These are phyloP conservation scores for Archilochus colubris DNA, from an alignment of 2,113 vertebrate genomes.

Conservation along the genomic window DNA sequence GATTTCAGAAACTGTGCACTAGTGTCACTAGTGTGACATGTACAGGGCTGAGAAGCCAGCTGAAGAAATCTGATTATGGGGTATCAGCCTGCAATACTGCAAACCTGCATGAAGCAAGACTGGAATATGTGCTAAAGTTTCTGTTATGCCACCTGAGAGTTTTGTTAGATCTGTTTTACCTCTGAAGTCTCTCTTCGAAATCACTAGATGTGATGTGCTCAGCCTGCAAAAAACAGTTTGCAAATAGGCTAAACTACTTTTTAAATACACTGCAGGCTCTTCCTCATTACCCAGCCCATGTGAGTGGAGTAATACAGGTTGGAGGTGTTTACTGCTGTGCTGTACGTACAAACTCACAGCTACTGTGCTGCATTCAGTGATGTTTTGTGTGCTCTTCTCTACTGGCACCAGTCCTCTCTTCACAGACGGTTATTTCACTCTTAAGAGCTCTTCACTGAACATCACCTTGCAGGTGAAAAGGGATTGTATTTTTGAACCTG, in stretches of 20 bases:
- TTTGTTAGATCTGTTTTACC: neutral
- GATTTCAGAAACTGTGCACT: neutral
- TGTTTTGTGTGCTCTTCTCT: neutral
- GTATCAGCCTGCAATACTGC: neutral
- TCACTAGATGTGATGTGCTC: fast-evolving
- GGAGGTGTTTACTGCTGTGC: slow-evolving; percentile 36
- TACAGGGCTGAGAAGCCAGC: neutral
- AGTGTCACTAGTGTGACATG: neutral
- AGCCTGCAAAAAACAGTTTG: neutral
- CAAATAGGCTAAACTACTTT: neutral
- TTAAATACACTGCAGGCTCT: slow-evolving; percentile 49
- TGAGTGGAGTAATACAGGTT: slow-evolving; percentile 70
- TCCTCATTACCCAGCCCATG: slow-evolving; percentile 64
- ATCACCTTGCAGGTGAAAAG: too few species aligned
- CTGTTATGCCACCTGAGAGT: neutral
- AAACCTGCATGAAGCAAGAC: neutral
- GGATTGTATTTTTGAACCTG: neutral
- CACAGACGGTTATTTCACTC: neutral
- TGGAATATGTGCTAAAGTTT: neutral
- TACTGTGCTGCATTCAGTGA: neutral
- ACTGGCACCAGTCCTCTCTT: neutral
- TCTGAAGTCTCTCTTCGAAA: neutral
- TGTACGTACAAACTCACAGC: neutral
- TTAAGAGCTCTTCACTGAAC: neutral
- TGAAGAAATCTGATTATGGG: neutral